These are phyloP conservation scores for Tinea trinotella DNA, from an alignment of 2,888 invertebrate genomes.

Conservation along the genomic window DNA sequence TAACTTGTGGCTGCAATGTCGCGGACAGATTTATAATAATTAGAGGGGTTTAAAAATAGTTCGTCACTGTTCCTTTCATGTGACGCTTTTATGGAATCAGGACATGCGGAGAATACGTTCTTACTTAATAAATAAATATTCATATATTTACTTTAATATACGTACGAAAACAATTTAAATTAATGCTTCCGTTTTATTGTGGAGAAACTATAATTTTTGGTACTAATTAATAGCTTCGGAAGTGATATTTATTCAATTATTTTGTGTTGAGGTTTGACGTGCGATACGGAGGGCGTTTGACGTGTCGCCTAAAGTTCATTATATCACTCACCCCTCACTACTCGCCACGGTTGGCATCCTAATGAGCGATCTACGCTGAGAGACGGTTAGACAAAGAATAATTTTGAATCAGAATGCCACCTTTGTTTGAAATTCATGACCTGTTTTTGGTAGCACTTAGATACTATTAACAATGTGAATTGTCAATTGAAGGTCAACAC, in stretches of 20 bases:
- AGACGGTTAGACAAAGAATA: conserved; percentile 6
- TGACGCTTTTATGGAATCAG: background rate
- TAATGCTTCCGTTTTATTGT: background rate
- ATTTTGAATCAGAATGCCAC: background rate
- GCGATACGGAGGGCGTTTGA: background rate
- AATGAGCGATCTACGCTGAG: conserved; percentile 17
- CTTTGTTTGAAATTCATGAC: background rate
- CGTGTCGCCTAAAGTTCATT: background rate
- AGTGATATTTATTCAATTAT: background rate
- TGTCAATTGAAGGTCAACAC: background rate
- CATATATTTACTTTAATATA: too few species aligned
- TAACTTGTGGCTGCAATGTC: conserved; percentile 5
- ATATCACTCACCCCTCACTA: background rate
- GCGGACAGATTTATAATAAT: conserved; percentile 69
- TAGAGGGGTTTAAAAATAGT: conserved; percentile 29
- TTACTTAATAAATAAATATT: background rate
- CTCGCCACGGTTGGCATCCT: conserved; percentile 9
- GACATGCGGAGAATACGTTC: background rate
- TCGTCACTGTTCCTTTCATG: conserved; percentile 11
- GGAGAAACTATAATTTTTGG: background rate
- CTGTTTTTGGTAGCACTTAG: background rate
- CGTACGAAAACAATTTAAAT: too few species aligned
- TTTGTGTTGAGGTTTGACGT: too few species aligned
- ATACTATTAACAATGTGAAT: background rate
- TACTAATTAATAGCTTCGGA: background rate